phyloP scores from a whole-genome alignment of 2,888 invertebrate species.

The Cheiracanthium punctorium region DNA sequence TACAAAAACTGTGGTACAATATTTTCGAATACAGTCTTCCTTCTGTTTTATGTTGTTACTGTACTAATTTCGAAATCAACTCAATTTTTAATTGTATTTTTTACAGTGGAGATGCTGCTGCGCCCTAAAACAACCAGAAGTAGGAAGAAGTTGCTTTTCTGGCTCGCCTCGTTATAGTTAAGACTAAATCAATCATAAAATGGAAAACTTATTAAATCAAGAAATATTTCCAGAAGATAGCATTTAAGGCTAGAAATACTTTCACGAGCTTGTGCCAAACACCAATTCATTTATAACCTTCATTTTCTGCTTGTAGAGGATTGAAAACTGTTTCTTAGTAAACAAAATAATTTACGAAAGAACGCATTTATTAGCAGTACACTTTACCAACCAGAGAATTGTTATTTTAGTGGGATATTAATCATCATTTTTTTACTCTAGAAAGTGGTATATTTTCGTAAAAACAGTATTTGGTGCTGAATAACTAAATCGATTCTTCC shows the following conservation, averaged over 20 bases:
- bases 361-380: not conserved
- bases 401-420: not conserved
- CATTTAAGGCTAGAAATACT: not conserved
- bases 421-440: not conserved
- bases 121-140: not conserved
- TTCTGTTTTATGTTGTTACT: too few relatives aligned
- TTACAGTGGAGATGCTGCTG: conserved; percentile 18
- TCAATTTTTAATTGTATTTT: not conserved
- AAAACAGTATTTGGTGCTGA: not conserved
- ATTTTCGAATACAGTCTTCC: too few relatives aligned
- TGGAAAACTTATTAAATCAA: not conserved
- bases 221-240: not conserved
- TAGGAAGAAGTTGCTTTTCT: conserved; percentile 12
- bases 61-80: too few relatives aligned
- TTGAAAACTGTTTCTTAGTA: too few relatives aligned
- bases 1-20: too few relatives aligned
- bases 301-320: too few relatives aligned
- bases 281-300: not conserved
- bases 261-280: conserved; percentile 5
- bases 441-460: not conserved
- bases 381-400: not conserved
- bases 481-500: too few relatives aligned
- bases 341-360: too few relatives aligned
- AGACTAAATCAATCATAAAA: not conserved
- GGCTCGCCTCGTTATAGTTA: not conserved